Base-by-base conservation (phyloP, 2,113 vertebrate species). In the Equus quagga region DNA sequence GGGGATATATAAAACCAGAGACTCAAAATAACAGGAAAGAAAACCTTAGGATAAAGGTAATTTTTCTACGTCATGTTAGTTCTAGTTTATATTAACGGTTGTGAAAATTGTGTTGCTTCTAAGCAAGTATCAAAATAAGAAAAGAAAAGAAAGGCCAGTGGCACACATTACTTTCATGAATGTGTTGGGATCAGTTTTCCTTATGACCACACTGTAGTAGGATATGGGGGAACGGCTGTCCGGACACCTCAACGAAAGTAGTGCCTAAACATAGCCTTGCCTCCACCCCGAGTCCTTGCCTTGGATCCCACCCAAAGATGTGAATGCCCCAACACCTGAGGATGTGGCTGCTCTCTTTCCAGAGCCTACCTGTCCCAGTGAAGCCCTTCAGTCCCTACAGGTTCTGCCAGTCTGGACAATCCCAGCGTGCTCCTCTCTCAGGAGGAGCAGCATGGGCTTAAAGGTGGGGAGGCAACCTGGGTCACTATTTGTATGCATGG, bases 51-150 rank as follows among this genome's bases (percentile, higher is more conserved):
- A 15, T n/a, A 60, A 89, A 81, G 51, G 6, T 36, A 10, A 19
- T 83, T 8, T 15, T 51, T 46, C 12, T n/a, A 36, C n/a, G 12
- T 72, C 41, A 78, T 51, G 3, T 21, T 72, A 46, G 3, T n/a
- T 70, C 5, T 31, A 36, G 14, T 75, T 88, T 69, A 76, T 46
- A 17, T 64, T 78, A 58, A 23, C 44, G 19, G 18, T 46, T 36
- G 3, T 83, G 49, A 64, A 91, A 91, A 91, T 81, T 4, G 7
- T 49, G 1, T 44, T 41, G 64, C 10, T 89, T 84, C 28, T 24
- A 65, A 49, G 33, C 44, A 87, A 94, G 21, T 60, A 51, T 26
- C 31, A 72, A 81, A 95, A 82, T 46, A 72, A 86, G 14, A 70
- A 78, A 94, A 60, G 36, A 64, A 70, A 73, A 62, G 2, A 67